phyloP scores from a whole-genome alignment of 2,113 vertebrate species.

The Pavo muticus region DNA sequence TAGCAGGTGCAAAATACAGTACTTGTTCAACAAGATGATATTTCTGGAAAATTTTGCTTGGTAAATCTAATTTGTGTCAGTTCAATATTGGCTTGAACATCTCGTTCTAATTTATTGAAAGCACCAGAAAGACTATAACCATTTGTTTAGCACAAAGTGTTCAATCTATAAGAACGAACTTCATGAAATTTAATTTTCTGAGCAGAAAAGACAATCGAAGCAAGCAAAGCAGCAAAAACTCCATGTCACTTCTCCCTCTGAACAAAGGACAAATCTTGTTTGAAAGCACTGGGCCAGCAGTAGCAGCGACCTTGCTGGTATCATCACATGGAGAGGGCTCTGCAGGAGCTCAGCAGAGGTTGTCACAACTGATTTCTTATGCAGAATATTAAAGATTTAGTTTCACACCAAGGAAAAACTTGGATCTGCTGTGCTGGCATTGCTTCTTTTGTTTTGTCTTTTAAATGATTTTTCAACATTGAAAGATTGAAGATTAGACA shows the following conservation, averaged over 20 bases:
- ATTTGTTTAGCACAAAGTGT: constrained; percentile 63
- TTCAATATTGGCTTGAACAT: constrained; percentile 53
- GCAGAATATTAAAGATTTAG: background rate
- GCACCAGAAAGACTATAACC: constrained; percentile 22
- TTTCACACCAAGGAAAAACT: background rate
- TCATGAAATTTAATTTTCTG: constrained; percentile 66
- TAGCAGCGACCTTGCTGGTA: background rate
- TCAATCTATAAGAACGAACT: constrained; percentile 63
- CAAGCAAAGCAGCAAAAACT: background rate
- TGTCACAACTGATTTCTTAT: background rate
- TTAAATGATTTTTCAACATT: background rate
- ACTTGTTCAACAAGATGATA: constrained; percentile 42
- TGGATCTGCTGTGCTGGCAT: background rate
- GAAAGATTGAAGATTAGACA: background rate
- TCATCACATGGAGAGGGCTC: background rate
- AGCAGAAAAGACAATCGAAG: constrained; percentile 7
- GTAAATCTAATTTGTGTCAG: constrained; percentile 68
- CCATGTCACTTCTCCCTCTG: background rate
- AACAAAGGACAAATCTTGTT: background rate
- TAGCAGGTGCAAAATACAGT: constrained; percentile 54
- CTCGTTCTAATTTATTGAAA: constrained; percentile 68
- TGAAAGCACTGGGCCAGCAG: background rate
- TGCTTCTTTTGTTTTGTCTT: background rate
- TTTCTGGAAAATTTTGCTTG: constrained; percentile 52
- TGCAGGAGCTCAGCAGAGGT: background rate